phyloP scores from a whole-genome alignment of 2,888 invertebrate genomes.

The Anthrax anthrax region DNA sequence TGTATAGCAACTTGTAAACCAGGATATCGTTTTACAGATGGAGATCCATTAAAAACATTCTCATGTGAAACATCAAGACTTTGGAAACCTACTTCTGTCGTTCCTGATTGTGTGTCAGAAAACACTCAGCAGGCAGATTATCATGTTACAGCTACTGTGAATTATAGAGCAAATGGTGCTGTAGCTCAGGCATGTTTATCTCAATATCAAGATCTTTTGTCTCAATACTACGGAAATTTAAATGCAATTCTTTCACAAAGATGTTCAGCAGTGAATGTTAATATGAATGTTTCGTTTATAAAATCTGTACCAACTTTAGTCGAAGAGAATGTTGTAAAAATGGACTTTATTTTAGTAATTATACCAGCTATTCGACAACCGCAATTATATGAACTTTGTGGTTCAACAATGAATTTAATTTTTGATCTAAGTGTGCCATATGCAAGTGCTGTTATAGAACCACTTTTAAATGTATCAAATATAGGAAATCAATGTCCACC shows the following conservation, averaged over 20 bases:
- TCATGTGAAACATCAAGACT: slow-evolving; percentile 65
- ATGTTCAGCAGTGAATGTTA: slow-evolving; percentile 87
- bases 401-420: slow-evolving; percentile 81
- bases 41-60: slow-evolving; percentile 75
- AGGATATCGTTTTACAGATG: slow-evolving; percentile 82
- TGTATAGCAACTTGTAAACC: slow-evolving; percentile 82
- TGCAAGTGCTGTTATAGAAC: slow-evolving; percentile 79
- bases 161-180: slow-evolving; percentile 79
- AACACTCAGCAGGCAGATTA: slow-evolving; percentile 92
- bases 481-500: slow-evolving; percentile 90
- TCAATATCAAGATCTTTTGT: slow-evolving; percentile 69
- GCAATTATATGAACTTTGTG: slow-evolving; percentile 87
- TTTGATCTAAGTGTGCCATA: slow-evolving; percentile 89
- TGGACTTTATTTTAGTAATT: slow-evolving; percentile 79
- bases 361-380: slow-evolving; percentile 79
- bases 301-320: slow-evolving; percentile 63
- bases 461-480: slow-evolving; percentile 72
- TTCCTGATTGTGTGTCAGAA: slow-evolving; percentile 91
- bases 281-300: slow-evolving; percentile 84
- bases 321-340: slow-evolving; percentile 77
- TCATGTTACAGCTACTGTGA: slow-evolving; percentile 73
- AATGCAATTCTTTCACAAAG: slow-evolving; percentile 75
- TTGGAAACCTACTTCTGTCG: slow-evolving; percentile 79
- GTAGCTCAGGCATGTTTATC: slow-evolving; percentile 70
- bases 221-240: slow-evolving; percentile 65